Conservation (phyloP, 2,888 invertebrate genomes). For the Altica lythri region DNA sequence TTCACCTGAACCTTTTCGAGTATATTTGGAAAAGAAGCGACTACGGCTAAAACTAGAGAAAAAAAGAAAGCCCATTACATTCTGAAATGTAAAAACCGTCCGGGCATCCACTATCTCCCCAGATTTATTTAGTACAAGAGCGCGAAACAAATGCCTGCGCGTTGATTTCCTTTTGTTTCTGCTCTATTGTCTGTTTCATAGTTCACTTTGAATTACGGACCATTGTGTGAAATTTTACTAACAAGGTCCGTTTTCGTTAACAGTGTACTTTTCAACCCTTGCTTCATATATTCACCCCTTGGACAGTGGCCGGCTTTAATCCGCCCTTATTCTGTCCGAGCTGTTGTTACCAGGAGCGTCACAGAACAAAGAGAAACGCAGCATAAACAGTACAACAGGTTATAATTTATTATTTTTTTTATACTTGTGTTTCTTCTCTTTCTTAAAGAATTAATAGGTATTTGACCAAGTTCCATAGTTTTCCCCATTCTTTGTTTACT, state of each 20-base stretch:
- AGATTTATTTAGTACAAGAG: constrained; percentile 19
- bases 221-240: constrained; percentile 48
- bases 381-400: too few species aligned
- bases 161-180: constrained; percentile 41
- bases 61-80: constrained; percentile 21
- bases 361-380: too few species aligned
- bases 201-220: constrained; percentile 46
- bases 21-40: constrained; percentile 10
- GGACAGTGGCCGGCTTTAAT: constrained; percentile 56
- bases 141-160: constrained; percentile 23
- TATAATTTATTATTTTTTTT: neutral
- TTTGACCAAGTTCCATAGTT: too few species aligned
- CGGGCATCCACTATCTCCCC: constrained; percentile 16
- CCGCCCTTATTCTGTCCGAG: constrained; percentile 36
- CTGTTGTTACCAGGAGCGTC: too few species aligned
- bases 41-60: neutral
- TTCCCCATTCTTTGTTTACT: too few species aligned
- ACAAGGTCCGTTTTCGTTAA: constrained; percentile 49
- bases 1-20: constrained; percentile 11
- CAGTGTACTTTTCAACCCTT: constrained; percentile 54
- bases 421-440: neutral
- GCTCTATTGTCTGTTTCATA: constrained; percentile 43
- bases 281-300: constrained; percentile 56
- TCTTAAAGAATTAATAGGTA: constrained; percentile 26
- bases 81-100: constrained; percentile 10